Conservation (phyloP, 1,140 invertebrate species). For the Drosophila malerkotliana region DNA sequence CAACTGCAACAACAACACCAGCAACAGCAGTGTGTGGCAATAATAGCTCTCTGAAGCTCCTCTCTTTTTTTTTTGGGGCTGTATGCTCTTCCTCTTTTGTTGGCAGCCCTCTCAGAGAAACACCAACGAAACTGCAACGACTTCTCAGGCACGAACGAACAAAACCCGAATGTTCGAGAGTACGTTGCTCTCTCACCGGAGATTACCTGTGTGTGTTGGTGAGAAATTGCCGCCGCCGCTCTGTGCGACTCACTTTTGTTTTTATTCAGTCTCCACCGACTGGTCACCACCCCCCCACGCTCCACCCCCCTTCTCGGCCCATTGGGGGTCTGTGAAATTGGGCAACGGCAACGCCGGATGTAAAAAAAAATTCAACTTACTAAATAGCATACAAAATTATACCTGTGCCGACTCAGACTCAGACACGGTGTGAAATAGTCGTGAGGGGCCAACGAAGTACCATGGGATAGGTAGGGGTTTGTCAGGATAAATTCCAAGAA, state of each 20-base stretch:
- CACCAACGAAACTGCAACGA: slow-evolving; percentile 45
- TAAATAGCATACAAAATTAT: slow-evolving; percentile 73
- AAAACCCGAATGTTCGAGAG: slow-evolving; percentile 35
- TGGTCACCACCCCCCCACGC: background rate
- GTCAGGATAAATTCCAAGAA: background rate
- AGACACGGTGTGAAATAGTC: slow-evolving; percentile 53
- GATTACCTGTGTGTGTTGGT: slow-evolving; percentile 29
- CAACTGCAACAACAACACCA: slow-evolving; percentile 19
- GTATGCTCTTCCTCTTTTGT: slow-evolving; percentile 9
- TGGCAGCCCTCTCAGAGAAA: slow-evolving; percentile 1
- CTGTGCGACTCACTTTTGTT: slow-evolving; percentile 66
- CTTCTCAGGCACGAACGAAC: slow-evolving; percentile 11
- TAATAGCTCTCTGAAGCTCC: slow-evolving; percentile 47
- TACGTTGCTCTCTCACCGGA: slow-evolving; percentile 59
- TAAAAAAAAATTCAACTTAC: slow-evolving; percentile 71
- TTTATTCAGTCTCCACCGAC: slow-evolving; percentile 58
- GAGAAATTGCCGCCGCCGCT: slow-evolving; percentile 26
- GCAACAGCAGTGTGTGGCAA: slow-evolving; percentile 68
- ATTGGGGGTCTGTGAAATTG: slow-evolving; percentile 56
- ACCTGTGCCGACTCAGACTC: slow-evolving; percentile 32
- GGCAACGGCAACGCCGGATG: slow-evolving; percentile 59
- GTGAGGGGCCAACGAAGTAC: slow-evolving; percentile 35
- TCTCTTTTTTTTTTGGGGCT: slow-evolving; percentile 16
- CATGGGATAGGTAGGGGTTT: slow-evolving; percentile 35
- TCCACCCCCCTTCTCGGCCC: background rate